A percentile compares a stretch with the other conserved stretches of the same genome.
phyloP scores from a whole-genome alignment of 1,140 invertebrate species.

The Drosophila takahashii region DNA sequence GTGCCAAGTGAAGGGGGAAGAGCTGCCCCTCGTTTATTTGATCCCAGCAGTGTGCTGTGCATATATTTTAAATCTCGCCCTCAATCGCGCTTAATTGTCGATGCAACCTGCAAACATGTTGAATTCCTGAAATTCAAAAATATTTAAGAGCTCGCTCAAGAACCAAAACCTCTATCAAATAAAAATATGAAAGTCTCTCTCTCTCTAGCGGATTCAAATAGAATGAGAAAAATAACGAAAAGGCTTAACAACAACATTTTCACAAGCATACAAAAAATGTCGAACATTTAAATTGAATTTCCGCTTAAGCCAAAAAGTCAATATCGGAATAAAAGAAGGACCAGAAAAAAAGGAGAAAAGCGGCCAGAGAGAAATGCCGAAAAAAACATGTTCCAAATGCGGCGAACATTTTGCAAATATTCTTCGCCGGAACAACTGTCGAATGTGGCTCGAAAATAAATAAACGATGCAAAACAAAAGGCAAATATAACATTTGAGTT shows the following conservation, averaged over 20 bases:
- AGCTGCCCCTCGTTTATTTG: background rate
- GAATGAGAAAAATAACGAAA: slow-evolving; percentile 12
- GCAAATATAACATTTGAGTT: slow-evolving; percentile 31
- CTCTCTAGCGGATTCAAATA: background rate
- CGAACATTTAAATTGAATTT: slow-evolving; percentile 64
- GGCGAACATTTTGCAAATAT: slow-evolving; percentile 38
- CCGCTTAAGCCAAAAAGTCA: slow-evolving; percentile 58
- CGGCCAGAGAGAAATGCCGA: slow-evolving; percentile 7
- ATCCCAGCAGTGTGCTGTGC: background rate
- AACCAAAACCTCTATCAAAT: background rate
- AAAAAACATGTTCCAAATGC: slow-evolving; percentile 41
- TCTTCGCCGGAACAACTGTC: slow-evolving; percentile 21
- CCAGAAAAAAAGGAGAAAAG: background rate
- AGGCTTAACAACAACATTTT: slow-evolving; percentile 13
- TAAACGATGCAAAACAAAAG: slow-evolving; percentile 20
- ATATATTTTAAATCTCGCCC: slow-evolving; percentile 17
- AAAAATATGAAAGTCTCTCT: background rate
- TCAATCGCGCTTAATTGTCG: slow-evolving; percentile 7
- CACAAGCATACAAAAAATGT: background rate
- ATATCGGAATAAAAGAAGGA: slow-evolving; percentile 16
- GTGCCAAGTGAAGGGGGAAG: background rate
- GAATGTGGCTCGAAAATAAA: slow-evolving; percentile 28
- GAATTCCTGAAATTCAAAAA: background rate
- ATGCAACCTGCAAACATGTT: background rate
- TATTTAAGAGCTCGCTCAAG: background rate